Evolutionary conservation across 2,888 invertebrate species (phyloP).

Genomic region (Margaritifera margaritifera): DNA sequence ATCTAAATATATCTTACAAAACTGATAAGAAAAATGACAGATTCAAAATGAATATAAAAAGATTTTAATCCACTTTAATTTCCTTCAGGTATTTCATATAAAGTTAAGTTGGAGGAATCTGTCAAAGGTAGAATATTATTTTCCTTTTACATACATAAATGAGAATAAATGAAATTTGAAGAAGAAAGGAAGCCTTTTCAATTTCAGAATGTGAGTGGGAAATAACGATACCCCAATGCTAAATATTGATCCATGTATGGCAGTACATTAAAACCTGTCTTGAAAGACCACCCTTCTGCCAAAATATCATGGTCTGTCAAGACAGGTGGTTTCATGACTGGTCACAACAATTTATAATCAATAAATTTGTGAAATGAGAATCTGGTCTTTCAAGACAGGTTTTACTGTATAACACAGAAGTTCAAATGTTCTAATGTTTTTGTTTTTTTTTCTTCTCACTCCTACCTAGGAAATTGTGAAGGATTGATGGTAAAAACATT

Average conservation of each 20-base stretch:
- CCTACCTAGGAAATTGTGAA: slow-evolving; percentile 88
- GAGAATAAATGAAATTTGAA: too few species aligned
- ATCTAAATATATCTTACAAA: too few species aligned
- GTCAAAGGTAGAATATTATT: slow-evolving; percentile 88
- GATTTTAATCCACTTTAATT: too few species aligned
- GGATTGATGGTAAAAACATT: slow-evolving; percentile 99
- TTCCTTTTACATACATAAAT: too few species aligned
- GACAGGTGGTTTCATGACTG: background rate
- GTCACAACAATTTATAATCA: background rate
- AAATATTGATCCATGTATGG: too few species aligned
- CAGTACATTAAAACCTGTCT: too few species aligned
- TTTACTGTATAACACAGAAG: background rate
- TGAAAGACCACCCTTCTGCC: background rate
- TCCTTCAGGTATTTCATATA: too few species aligned
- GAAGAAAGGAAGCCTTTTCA: too few species aligned
- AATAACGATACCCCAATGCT: too few species aligned
- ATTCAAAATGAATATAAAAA: too few species aligned
- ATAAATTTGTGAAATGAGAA: background rate
- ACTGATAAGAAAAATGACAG: too few species aligned
- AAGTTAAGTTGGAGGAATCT: slow-evolving; percentile 85
- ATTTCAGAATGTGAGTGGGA: too few species aligned
- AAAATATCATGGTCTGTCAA: background rate
- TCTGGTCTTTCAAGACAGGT: background rate
- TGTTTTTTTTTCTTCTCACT: background rate
- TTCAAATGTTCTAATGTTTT: background rate